These are phyloP conservation scores for Cephalotes varians DNA, from an alignment of 2,888 invertebrate species.

Conservation along the genomic window DNA sequence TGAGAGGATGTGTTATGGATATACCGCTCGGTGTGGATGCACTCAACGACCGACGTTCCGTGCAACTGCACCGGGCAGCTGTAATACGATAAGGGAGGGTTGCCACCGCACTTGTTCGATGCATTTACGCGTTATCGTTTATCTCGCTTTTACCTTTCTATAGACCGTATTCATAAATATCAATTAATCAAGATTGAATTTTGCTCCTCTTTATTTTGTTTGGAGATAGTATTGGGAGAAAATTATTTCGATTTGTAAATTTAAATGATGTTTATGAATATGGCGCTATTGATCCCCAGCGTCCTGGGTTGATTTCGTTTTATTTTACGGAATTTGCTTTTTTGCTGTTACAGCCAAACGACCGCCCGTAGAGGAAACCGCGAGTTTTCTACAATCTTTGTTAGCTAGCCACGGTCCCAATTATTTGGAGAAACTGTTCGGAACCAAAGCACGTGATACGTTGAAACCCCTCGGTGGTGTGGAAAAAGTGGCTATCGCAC, in stretches of 20 bases:
- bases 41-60: not conserved
- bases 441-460: constrained; percentile 97
- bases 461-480: constrained; percentile 97
- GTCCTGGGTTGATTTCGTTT: not conserved
- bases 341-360: constrained; percentile 91
- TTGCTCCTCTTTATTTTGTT: not conserved
- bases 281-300: not conserved
- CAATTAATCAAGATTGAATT: not conserved
- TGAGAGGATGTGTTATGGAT: not conserved
- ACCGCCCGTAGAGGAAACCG: constrained; percentile 98
- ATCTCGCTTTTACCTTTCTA: not conserved
- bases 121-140: not conserved
- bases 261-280: not conserved
- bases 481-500: constrained; percentile 97
- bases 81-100: not conserved
- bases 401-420: constrained; percentile 98
- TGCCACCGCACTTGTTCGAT: not conserved
- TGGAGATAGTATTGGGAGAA: not conserved
- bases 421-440: constrained; percentile 98
- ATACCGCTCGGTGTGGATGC: constrained; percentile 1
- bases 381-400: constrained; percentile 97
- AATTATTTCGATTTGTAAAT: constrained; percentile 13
- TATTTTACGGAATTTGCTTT: not conserved
- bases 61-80: constrained; percentile 18
- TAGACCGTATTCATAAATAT: not conserved